Conservation (phyloP, 2,888 invertebrate genomes). For the Orthosia incerta region DNA sequence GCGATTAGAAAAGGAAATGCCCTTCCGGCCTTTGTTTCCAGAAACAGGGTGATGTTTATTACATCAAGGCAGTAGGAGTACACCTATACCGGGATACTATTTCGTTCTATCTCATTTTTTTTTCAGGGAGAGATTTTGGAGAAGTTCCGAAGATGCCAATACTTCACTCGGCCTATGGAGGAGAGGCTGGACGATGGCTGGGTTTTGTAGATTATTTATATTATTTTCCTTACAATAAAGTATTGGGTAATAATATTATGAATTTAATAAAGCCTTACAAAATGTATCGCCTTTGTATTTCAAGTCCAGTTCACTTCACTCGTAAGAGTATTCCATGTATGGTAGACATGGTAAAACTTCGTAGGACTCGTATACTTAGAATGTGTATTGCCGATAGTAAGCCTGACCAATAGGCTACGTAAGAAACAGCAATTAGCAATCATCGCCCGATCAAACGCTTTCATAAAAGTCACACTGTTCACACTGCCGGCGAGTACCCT, state of each 20-base stretch:
- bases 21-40: not conserved
- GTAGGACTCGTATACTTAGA: not conserved
- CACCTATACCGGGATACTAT: not conserved
- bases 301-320: not conserved
- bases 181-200: conserved; percentile 87
- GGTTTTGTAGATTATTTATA: conserved; percentile 78
- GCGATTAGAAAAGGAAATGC: not conserved
- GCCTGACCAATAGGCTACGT: no score
- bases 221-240: not conserved
- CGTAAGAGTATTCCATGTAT: not conserved
- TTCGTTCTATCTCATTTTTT: not conserved
- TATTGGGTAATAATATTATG: conserved; percentile 13
- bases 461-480: no score
- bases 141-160: conserved; percentile 86
- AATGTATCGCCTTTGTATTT: not conserved
- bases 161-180: conserved; percentile 87
- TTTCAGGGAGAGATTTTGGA: conserved; percentile 88
- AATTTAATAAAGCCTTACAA: conserved; percentile 39
- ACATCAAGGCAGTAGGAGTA: not conserved
- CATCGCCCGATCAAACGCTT: no score
- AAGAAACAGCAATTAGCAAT: no score
- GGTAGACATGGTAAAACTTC: not conserved
- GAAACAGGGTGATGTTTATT: not conserved
- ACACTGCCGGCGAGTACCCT: no score
- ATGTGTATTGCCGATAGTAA: not conserved